Evolutionary conservation across 2,797 vertebrate species (phyloP).

Genomic region (Loris lydekkerianus): DNA sequence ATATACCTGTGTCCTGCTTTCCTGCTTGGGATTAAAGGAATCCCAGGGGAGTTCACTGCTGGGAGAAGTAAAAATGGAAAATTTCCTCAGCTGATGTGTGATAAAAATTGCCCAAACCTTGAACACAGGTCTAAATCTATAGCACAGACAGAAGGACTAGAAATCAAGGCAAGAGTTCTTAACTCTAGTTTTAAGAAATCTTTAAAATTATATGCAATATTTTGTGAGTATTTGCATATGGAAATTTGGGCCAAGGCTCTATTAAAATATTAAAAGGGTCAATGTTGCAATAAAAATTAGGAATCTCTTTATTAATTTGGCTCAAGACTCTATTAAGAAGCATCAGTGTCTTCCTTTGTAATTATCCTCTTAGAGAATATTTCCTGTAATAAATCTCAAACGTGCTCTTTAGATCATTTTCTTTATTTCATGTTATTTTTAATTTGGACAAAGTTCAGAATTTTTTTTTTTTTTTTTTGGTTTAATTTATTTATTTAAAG

Average conservation of each 20-base stretch:
- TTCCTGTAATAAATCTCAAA: neutral
- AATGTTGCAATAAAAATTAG: neutral
- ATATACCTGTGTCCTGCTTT: neutral
- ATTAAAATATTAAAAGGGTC: neutral
- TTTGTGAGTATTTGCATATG: constrained; percentile 25
- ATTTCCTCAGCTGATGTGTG: neutral
- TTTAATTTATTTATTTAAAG: neutral
- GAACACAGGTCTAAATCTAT: neutral
- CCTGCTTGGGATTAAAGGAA: neutral
- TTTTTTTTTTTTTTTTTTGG: neutral
- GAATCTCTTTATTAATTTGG: constrained; percentile 5
- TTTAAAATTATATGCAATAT: neutral
- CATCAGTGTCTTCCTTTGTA: neutral
- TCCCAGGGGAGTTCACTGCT: neutral
- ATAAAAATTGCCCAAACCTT: neutral
- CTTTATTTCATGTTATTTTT: neutral
- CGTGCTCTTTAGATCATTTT: neutral
- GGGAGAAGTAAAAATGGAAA: neutral
- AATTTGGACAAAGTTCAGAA: constrained; percentile 1
- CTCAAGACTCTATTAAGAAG: neutral
- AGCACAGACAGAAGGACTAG: neutral
- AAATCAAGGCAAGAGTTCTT: neutral
- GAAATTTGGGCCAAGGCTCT: neutral
- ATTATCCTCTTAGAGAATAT: neutral
- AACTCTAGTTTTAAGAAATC: neutral